Base-by-base conservation (phyloP, 2,113 vertebrate genomes). In the Actinemys pallida region DNA sequence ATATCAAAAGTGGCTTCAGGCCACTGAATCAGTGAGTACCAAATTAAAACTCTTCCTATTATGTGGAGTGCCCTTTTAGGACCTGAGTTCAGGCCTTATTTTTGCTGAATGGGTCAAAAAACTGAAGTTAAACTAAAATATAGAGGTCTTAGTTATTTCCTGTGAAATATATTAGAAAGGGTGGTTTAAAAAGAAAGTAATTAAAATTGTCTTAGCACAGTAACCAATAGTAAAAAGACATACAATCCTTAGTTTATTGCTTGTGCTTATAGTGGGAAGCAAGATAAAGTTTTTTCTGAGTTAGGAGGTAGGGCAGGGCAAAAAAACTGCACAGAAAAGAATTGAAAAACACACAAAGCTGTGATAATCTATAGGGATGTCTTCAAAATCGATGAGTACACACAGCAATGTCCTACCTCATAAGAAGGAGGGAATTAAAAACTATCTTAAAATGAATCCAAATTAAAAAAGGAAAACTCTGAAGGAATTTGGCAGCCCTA, bases 1-100 rank as follows among this genome's bases (percentile, higher is more conserved):
- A 12, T 94, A 89, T 83, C 62, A 91, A 75, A 90, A 93, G 35
- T 49, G 89, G 35, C 82, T 92, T 90, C 82, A 92, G 92, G 93
- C 89, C 47, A 45, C 57, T 82, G 81, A 47, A 47, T 91, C 42
- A 45, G 47, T 84, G 82, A 42, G 50, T 91, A 78, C 85, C 81
- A 42, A 89, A 57, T 50, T 84, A n/a, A 94, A 94, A 72, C 53
- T 54, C 83, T 79, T 6, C 25, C 25, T 91, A 27, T 93, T 89
- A 65, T 91, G 69, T 94, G 79, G 81, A 83, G 86, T 90, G 82
- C 20, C 45, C 54, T 88, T 89, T 90, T 86, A 92, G 45, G 79
- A 45, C 75, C 16, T 57, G 45, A 45, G 24, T 94, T 89, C 50
- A 69, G 76, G 45, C 42, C 27, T 89, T 87, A 8, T 11, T 93